phyloP scores from a whole-genome alignment of 2,113 vertebrate species.

The Aspiorhynchus laticeps region DNA sequence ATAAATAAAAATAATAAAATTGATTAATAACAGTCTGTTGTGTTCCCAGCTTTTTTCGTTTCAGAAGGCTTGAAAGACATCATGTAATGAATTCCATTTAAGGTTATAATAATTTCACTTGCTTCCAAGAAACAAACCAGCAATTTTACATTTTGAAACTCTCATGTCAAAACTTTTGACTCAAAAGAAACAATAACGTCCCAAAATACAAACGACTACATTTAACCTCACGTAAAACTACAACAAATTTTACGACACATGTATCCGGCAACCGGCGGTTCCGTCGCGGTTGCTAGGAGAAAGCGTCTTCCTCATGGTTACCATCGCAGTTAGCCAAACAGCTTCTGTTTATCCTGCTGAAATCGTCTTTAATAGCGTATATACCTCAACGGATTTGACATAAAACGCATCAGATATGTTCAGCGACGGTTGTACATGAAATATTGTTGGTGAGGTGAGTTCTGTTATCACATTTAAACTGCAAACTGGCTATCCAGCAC shows the following conservation, averaged over 20 bases:
- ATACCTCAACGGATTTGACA: background rate
- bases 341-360: background rate
- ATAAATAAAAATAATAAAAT: background rate
- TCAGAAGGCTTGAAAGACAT: background rate
- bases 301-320: conserved; percentile 57
- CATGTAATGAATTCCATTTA: too few relatives aligned
- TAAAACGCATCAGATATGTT: background rate
- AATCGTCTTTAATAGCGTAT: background rate
- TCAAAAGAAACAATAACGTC: too few relatives aligned
- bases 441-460: background rate
- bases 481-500: background rate
- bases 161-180: background rate
- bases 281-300: conserved; percentile 68
- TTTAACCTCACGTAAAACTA: background rate
- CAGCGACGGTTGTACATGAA: background rate
- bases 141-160: background rate
- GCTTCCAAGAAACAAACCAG: too few relatives aligned
- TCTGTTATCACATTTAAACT: background rate
- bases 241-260: conserved; percentile 11
- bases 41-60: too few relatives aligned
- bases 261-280: conserved; percentile 68
- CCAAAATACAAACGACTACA: background rate
- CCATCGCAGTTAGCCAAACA: conserved; percentile 25
- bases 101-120: too few relatives aligned
- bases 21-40: too few relatives aligned